Evolutionary conservation across 2,797 vertebrate genomes (phyloP), one percentile per base, ranked within the genome.

Genomic region (Poecilia velifera): DNA sequence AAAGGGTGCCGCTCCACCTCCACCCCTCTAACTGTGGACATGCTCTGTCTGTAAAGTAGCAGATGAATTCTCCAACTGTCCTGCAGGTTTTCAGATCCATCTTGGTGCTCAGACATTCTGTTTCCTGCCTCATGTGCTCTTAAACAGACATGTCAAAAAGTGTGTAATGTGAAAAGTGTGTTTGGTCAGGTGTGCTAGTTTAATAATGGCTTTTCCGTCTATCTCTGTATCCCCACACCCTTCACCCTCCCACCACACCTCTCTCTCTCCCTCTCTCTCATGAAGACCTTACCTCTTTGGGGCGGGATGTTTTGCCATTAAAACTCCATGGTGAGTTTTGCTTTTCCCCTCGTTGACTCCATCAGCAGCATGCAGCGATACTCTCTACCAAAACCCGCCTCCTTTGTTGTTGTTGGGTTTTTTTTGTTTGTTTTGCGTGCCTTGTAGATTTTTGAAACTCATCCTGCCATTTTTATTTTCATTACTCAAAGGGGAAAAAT

Each of bases 271-370:
- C 49, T 53, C 20, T 53, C 51, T 53, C 73, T 93, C 90, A 89
- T 94, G 97, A 98, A 99, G 98, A 97, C 98, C 98, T 96, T 99
- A 98, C 97, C 97, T 99, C 96, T 98, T 99, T 98, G 98, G 98
- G 97, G 98, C 97, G 95, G 98, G 98, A 97, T 99, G 98, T 98
- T 99, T 99, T 99, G 98, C 98, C 97, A 98, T 99, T 96, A 98
- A 98, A 99, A 98, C 98, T 98, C 98, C 98, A 92, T 99, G 98
- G 98, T 99, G 98, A 99, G 98, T 99, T 97, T 96, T 94, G 73
- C 87, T 77, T 91, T 82, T 89, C 83, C 89, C 91, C 86, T 87
- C 79, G 81, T 89, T 7, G 78, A 81, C 88, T 90, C 85, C 82
- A 87, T 85, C 68, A 25, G 87, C 96, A 96, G 97, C 98, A 98